Percentiles rank a stretch among this genome's conserved stretches.
These are phyloP conservation scores for Gastrophryne carolinensis DNA, from an alignment of 2,797 vertebrate species.

Conservation along the genomic window DNA sequence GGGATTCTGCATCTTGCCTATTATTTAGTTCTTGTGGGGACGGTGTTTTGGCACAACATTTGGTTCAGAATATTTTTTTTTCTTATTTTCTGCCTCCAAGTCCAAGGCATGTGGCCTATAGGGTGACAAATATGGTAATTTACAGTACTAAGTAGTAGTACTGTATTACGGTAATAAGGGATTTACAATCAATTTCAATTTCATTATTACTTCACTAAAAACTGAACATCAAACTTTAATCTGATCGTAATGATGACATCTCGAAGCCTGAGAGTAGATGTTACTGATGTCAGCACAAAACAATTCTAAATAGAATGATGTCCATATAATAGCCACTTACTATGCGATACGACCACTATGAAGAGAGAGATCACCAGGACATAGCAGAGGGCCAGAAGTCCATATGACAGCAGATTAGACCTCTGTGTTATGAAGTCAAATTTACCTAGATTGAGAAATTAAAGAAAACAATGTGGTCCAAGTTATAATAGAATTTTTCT, in stretches of 20 bases:
- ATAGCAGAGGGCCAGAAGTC: slow-evolving; percentile 51
- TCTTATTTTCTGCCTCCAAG: too few relatives aligned
- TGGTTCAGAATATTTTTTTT: too few relatives aligned
- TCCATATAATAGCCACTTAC: slow-evolving; percentile 32
- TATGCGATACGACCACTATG: slow-evolving; percentile 29
- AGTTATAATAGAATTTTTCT: neutral
- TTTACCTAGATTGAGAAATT: neutral
- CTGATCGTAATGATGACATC: too few relatives aligned
- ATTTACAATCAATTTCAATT: neutral
- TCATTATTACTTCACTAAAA: neutral
- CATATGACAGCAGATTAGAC: neutral
- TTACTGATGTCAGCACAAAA: too few relatives aligned
- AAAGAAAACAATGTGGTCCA: neutral
- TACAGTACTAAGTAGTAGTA: too few relatives aligned
- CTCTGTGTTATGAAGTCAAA: neutral
- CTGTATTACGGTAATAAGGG: too few relatives aligned
- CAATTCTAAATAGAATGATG: neutral
- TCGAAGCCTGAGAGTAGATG: too few relatives aligned
- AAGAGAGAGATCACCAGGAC: slow-evolving; percentile 50
- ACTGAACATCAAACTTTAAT: neutral
- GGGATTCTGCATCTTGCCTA: too few relatives aligned
- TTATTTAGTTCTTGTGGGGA: too few relatives aligned
- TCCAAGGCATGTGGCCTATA: too few relatives aligned
- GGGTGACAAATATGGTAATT: too few relatives aligned
- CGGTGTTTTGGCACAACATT: too few relatives aligned